Conservation (phyloP, 2,113 vertebrate species). For the Romanogobio albipinnatus region DNA sequence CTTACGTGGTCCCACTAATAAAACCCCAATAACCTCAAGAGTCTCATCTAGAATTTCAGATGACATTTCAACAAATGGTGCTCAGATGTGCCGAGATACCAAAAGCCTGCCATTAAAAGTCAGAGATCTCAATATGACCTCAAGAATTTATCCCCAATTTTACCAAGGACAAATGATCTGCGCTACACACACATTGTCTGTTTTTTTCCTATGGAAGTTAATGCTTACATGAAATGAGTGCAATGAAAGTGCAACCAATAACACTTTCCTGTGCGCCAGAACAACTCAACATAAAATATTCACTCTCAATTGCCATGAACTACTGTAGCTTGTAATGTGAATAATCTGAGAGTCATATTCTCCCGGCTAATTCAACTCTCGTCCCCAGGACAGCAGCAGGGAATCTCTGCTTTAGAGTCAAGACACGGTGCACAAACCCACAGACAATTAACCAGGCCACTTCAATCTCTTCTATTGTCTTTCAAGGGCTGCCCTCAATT, state of each 20-base stretch:
- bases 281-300: conserved; percentile 1
- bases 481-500: conserved; percentile 65
- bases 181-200: neutral
- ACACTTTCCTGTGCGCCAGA: neutral
- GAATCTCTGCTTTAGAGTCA: conserved; percentile 51
- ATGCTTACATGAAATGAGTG: neutral
- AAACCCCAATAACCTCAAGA: neutral
- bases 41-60: neutral
- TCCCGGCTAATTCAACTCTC: conserved; percentile 20
- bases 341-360: conserved; percentile 38
- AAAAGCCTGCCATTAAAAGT: neutral
- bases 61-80: too few relatives aligned
- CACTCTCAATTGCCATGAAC: conserved; percentile 9
- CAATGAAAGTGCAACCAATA: neutral
- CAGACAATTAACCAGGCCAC: conserved; percentile 65
- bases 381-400: conserved; percentile 31
- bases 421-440: conserved; percentile 57
- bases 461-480: conserved; percentile 60
- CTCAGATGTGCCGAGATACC: too few relatives aligned
- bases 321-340: conserved; percentile 42
- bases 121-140: neutral
- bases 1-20: neutral
- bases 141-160: neutral
- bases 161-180: too few relatives aligned
- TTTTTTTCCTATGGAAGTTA: neutral